Percentiles rank a stretch among this genome's conserved stretches.
Evolutionary conservation across 2,113 vertebrate species (phyloP).

Genomic region (Bubo bubo): DNA sequence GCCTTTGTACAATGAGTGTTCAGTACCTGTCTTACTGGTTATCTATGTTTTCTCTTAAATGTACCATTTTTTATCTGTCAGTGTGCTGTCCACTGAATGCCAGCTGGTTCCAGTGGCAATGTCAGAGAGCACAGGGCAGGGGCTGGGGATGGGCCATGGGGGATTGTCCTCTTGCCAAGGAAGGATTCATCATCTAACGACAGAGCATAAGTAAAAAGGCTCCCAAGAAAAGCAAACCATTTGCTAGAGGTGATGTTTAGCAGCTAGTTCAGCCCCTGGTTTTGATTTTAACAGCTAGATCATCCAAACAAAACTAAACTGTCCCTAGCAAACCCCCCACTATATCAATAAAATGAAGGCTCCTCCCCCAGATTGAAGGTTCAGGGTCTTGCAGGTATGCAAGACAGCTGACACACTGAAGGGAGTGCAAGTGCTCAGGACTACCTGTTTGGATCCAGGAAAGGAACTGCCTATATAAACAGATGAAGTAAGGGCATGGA

Average conservation of each 20-base stretch:
- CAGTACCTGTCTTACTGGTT: background rate
- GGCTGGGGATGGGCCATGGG: background rate
- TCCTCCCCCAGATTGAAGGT: background rate
- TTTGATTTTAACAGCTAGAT: background rate
- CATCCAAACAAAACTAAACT: background rate
- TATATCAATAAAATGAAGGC: background rate
- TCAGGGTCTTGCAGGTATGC: background rate
- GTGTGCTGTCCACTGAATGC: background rate
- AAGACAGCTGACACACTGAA: background rate
- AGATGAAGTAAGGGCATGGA: background rate
- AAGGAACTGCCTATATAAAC: background rate
- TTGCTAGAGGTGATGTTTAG: background rate
- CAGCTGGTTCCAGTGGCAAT: background rate
- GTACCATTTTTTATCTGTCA: background rate
- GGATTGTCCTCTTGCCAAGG: background rate
- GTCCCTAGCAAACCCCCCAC: rapidly evolving
- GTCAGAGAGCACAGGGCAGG: background rate
- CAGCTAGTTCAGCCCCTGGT: background rate
- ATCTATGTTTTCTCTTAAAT: background rate
- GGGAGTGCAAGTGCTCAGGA: background rate
- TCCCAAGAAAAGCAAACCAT: background rate
- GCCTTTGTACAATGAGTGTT: background rate
- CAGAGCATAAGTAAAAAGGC: background rate
- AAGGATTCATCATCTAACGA: background rate
- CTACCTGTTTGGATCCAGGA: background rate